phyloP scores from a whole-genome alignment of 2,888 invertebrate genomes.

The Oligia latruncula region DNA sequence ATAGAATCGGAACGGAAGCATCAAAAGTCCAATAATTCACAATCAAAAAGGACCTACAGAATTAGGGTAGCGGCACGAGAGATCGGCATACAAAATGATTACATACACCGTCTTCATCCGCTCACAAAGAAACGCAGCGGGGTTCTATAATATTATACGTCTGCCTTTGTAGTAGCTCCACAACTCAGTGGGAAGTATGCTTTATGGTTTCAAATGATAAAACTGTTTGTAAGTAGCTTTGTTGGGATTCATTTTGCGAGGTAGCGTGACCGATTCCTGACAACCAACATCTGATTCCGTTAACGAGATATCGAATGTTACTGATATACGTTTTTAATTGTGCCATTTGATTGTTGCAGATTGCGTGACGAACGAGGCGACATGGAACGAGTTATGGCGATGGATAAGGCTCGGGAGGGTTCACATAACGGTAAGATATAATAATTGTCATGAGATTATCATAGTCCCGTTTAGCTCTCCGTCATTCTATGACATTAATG shows the following conservation, averaged over 20 bases:
- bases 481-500: conserved; percentile 52
- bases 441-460: conserved; percentile 51
- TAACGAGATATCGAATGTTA: conserved; percentile 81
- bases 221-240: conserved; percentile 89
- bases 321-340: conserved; percentile 67
- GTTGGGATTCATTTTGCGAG: conserved; percentile 82
- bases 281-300: conserved; percentile 75
- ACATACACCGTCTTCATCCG: conserved; percentile 88
- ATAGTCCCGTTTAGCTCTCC: conserved; percentile 54
- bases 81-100: conserved; percentile 89
- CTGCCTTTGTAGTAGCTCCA: conserved; percentile 88
- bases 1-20: conserved; percentile 86
- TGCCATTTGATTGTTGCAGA: conserved; percentile 91
- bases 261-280: conserved; percentile 83
- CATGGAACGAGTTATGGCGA: conserved; percentile 94
- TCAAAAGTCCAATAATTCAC: conserved; percentile 87
- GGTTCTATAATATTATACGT: conserved; percentile 88
- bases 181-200: conserved; percentile 87
- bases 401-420: conserved; percentile 96
- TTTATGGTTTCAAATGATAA: conserved; percentile 90
- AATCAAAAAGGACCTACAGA: conserved; percentile 87
- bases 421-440: conserved; percentile 95
- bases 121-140: conserved; percentile 89
- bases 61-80: conserved; percentile 87
- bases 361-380: conserved; percentile 96